These are phyloP conservation scores for Hystrix brachyura DNA, from an alignment of 2,113 vertebrate species.

Conservation along the genomic window DNA sequence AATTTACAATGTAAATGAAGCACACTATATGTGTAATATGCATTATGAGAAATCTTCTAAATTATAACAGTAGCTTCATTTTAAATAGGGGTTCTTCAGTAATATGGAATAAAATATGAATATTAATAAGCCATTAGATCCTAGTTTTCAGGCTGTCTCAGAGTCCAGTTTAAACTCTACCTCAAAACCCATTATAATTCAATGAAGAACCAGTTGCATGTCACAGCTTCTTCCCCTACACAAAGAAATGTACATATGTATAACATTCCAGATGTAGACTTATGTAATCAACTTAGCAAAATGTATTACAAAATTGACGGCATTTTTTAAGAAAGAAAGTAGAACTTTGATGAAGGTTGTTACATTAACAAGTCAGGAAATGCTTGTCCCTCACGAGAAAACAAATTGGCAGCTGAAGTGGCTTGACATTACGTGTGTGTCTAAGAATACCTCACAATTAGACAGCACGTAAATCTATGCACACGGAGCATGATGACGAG, in stretches of 20 bases:
- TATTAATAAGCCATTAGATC: neutral
- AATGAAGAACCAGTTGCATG: neutral
- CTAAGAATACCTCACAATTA: neutral
- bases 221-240: neutral
- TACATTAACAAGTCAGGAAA: neutral
- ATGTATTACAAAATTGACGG: neutral
- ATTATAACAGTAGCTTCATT: constrained; percentile 34
- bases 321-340: neutral
- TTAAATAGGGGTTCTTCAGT: neutral
- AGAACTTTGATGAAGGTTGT: neutral
- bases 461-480: neutral
- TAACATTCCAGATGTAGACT: neutral
- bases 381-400: neutral
- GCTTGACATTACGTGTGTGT: neutral
- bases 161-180: constrained; percentile 40
- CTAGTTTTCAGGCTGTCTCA: neutral
- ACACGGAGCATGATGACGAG: neutral
- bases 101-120: neutral
- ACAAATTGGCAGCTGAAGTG: neutral
- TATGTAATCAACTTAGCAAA: neutral
- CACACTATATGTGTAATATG: neutral
- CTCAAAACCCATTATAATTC: neutral
- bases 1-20: constrained; percentile 19
- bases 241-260: neutral
- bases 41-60: neutral